These are phyloP conservation scores for Aptenodytes patagonicus DNA, from an alignment of 2,113 vertebrate genomes.

Conservation along the genomic window DNA sequence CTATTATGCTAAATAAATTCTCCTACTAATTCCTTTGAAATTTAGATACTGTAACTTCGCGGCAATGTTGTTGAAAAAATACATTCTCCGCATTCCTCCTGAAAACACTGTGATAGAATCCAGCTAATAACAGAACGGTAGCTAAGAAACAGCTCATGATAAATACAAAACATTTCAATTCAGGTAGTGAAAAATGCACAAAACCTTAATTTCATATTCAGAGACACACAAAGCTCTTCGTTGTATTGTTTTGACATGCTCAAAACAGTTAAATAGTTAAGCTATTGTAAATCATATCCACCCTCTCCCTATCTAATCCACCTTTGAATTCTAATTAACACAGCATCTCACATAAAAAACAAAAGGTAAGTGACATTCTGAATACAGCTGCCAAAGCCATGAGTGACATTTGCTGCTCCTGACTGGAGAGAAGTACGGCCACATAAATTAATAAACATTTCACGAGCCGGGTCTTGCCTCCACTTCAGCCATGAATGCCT, in stretches of 20 bases:
- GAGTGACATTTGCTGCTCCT: not conserved
- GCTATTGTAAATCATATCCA: not conserved
- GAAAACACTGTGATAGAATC: not conserved
- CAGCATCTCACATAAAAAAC: not conserved
- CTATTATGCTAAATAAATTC: not conserved
- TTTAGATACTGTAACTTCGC: not conserved
- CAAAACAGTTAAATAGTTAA: not conserved
- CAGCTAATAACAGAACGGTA: not conserved
- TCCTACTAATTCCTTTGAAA: not conserved
- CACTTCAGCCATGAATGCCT: conserved; percentile 98
- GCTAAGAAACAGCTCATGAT: not conserved
- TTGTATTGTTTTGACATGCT: not conserved
- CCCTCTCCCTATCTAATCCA: not conserved
- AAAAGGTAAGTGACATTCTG: not conserved
- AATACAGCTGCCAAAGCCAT: not conserved
- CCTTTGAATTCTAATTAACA: not conserved
- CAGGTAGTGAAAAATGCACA: not conserved
- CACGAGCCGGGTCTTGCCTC: conserved; percentile 77
- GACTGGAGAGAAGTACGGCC: not conserved
- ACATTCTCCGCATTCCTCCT: not conserved
- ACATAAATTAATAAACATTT: not conserved
- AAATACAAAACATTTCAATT: not conserved
- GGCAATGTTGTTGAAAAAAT: not conserved
- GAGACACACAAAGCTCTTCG: not conserved
- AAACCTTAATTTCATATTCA: not conserved